A percentile compares a stretch with the other conserved stretches of the same genome.
Evolutionary conservation across 1,140 invertebrate species (phyloP).

Genomic region (Heterodera schachtii): DNA sequence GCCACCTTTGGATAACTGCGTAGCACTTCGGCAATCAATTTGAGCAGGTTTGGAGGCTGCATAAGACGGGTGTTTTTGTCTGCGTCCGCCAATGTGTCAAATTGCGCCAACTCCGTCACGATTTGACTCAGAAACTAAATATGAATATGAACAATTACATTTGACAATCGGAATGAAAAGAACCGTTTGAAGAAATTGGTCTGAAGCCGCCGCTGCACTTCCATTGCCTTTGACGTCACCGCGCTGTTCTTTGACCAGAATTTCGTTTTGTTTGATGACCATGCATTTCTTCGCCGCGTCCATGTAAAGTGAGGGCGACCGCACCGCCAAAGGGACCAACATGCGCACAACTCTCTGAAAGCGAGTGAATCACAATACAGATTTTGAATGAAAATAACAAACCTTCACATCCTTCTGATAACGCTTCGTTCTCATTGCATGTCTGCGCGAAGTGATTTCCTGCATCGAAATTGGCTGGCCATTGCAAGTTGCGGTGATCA

Average conservation of each 20-base stretch:
- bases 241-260: slow-evolving; percentile 28
- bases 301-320: slow-evolving; percentile 23
- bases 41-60: slow-evolving; percentile 11
- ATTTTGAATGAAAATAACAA: neutral
- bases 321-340: slow-evolving; percentile 33
- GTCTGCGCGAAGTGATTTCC: slow-evolving; percentile 32
- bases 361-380: neutral
- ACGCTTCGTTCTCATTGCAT: slow-evolving; percentile 20
- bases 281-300: slow-evolving; percentile 28
- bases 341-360: slow-evolving; percentile 33
- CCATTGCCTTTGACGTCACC: neutral
- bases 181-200: neutral
- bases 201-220: neutral
- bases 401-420: slow-evolving; percentile 34
- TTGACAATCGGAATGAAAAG: neutral
- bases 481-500: slow-evolving; percentile 16
- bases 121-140: slow-evolving; percentile 25
- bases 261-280: slow-evolving; percentile 32
- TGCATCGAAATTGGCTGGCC: slow-evolving; percentile 35
- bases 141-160: neutral
- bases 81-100: neutral
- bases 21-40: slow-evolving; percentile 34
- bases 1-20: slow-evolving; percentile 34
- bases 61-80: slow-evolving; percentile 12
- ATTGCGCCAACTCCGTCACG: slow-evolving; percentile 18